Base-by-base conservation (phyloP, 2,888 invertebrate species). In the Altica lythri region DNA sequence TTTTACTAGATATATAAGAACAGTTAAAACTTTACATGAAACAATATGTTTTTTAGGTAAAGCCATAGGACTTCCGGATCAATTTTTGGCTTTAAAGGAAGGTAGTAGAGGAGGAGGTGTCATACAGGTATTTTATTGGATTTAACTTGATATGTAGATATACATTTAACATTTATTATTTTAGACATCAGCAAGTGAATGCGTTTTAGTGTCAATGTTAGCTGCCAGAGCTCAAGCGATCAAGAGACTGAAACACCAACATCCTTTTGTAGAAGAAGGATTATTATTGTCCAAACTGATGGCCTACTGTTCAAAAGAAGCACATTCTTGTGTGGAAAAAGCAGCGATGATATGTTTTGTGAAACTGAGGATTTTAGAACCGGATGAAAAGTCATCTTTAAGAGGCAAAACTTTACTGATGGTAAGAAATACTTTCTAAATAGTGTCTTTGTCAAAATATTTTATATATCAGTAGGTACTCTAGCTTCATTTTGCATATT, bases 161-260 rank as follows among this genome's bases (percentile, higher is more conserved):
- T 14, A 10, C 14, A n/a, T n/a, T n/a, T n/a, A n/a, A n/a, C n/a
- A n/a, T n/a, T 13, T 18, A 2, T 12, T 16, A 14, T 42, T 27
- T 6, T 73, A 96, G 94, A 92, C 95, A 4, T 95, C 95, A 1
- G 97, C 97, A 4, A 96, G 95, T 69, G 97, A 97, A 76, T 95
- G 95, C 73, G 86, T 96, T 47, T 80, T 97, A 56, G 95, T 96
- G 6, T 88, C 89, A 30, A 89, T 97, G 88, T 74, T 96, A 60
- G 95, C 95, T 0, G 96, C 96, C 1, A 81, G 96, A 66, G 92
- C 92, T 10, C 92, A 91, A 73, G 91, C 92, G 16, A 84, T 95
- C 61, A 90, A 90, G 71, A 80, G 88, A 40, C 80, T 95, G 18
- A 95, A 95, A 75, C 86, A 89, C 60, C 86, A 86, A 67, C 88